Conservation (phyloP, 2,797 vertebrate species). For the Vultur gryphus region DNA sequence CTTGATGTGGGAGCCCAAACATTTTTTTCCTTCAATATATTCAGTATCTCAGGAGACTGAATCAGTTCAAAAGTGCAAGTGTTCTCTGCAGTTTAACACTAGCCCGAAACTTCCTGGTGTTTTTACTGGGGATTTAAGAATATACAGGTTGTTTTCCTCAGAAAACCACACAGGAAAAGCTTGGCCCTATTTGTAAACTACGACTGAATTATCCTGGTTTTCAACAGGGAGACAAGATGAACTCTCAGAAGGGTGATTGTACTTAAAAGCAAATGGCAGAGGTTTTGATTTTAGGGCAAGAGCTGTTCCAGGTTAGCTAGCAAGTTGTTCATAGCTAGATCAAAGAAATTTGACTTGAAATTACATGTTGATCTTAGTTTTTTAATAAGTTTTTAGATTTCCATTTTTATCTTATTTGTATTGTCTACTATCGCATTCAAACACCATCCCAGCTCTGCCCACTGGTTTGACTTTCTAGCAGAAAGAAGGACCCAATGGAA, state of each 20-base stretch:
- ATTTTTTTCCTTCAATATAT: not conserved
- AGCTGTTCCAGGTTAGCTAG: not conserved
- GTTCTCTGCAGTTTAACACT: not conserved
- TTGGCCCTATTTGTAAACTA: not conserved
- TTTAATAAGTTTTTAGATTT: not conserved
- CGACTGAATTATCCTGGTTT: not conserved
- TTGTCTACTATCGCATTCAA: not conserved
- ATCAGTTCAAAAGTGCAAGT: not conserved
- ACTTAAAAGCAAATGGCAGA: not conserved
- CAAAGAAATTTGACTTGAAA: not conserved
- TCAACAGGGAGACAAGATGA: not conserved
- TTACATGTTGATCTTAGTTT: not conserved
- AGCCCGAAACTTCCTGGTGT: not conserved
- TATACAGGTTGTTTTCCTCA: not conserved
- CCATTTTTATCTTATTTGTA: not conserved
- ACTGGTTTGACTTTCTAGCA: not conserved
- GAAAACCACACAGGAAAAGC: not conserved
- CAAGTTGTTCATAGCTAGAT: not conserved
- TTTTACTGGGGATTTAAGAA: not conserved
- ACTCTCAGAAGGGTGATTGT: not conserved
- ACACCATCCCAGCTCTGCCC: not conserved
- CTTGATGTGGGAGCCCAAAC: not conserved
- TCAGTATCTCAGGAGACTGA: not conserved
- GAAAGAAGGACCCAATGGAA: not conserved
- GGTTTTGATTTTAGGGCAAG: not conserved